phyloP scores from a whole-genome alignment of 2,113 vertebrate species.

The Lates calcarifer region DNA sequence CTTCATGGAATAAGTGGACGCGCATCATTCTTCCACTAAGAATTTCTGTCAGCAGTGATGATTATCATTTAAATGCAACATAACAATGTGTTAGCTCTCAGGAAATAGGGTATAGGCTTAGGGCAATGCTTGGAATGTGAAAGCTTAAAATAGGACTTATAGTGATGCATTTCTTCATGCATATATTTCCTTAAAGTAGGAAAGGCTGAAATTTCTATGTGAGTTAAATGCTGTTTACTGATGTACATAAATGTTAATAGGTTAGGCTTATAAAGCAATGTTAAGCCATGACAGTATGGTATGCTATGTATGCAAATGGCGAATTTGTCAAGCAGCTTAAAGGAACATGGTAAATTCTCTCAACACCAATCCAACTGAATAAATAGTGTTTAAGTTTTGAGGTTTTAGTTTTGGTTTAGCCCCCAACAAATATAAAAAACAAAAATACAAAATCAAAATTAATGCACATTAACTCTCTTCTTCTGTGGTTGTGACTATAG shows the following conservation, averaged over 20 bases:
- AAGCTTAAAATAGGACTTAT: not conserved
- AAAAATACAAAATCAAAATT: not conserved
- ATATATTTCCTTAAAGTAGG: not conserved
- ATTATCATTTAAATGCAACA: constrained; percentile 15
- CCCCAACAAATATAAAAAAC: too few relatives aligned
- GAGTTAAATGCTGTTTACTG: not conserved
- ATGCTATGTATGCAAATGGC: not conserved
- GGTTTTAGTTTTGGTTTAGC: too few relatives aligned
- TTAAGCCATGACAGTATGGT: not conserved
- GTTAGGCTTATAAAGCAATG: not conserved
- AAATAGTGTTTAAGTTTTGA: too few relatives aligned
- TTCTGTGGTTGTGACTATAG: not conserved
- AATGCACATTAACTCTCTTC: too few relatives aligned
- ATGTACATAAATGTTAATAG: not conserved
- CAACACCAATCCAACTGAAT: too few relatives aligned
- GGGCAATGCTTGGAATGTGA: not conserved
- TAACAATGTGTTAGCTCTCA: not conserved
- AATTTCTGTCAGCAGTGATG: not conserved
- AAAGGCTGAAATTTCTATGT: not conserved
- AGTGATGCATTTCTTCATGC: not conserved
- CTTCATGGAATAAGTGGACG: not conserved
- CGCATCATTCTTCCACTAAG: not conserved
- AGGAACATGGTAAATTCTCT: too few relatives aligned
- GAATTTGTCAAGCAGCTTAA: too few relatives aligned
- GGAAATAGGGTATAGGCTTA: not conserved